These are phyloP conservation scores for Numida meleagris DNA, from an alignment of 2,113 vertebrate species.

Conservation along the genomic window DNA sequence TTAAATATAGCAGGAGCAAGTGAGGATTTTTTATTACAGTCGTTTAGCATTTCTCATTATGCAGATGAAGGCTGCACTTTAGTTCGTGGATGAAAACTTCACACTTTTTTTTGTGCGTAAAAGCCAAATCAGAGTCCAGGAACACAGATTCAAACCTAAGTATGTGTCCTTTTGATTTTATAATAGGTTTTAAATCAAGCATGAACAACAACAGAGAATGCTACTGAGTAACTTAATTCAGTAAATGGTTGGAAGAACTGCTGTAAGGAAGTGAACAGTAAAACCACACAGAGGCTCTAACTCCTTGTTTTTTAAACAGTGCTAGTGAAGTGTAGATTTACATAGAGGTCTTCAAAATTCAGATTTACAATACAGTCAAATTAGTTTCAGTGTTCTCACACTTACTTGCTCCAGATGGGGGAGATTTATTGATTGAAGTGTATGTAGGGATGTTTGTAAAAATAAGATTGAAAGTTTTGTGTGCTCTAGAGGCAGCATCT, in stretches of 20 bases:
- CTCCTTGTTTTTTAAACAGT: neutral
- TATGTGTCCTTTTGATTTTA: neutral
- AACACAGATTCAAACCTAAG: neutral
- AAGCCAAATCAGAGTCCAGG: neutral
- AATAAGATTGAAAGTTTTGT: neutral
- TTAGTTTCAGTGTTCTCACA: neutral
- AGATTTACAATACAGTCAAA: neutral
- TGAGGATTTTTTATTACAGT: neutral
- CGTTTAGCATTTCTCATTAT: neutral
- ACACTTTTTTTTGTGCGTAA: neutral
- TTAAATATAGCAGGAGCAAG: neutral
- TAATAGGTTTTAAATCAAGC: neutral
- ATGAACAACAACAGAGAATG: neutral
- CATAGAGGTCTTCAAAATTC: neutral
- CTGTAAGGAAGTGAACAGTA: neutral
- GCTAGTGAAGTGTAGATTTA: neutral
- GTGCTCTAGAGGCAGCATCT: neutral
- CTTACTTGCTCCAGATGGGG: neutral
- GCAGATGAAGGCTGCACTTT: neutral
- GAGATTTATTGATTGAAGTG: neutral
- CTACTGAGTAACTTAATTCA: constrained; percentile 2
- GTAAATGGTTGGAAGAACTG: neutral
- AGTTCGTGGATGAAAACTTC: neutral
- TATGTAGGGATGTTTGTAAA: neutral
- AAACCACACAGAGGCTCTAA: neutral